Evolutionary conservation across 2,888 invertebrate species (phyloP), one percentile per base, ranked within the genome.

Genomic region (Euclidia mi): DNA sequence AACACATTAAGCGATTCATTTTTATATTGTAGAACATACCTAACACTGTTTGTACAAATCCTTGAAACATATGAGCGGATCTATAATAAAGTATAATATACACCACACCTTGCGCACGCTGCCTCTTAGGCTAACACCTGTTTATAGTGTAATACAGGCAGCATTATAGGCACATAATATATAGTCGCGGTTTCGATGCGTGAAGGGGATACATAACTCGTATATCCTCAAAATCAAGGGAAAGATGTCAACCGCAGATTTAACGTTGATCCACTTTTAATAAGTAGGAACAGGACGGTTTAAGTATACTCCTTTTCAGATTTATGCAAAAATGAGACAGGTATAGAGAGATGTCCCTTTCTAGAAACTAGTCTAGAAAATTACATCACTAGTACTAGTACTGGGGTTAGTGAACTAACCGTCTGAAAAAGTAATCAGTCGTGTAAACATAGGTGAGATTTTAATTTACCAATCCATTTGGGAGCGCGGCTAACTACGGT

Each of bases 131-230:
- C 58, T 63, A 58, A 40, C 48, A 67, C 59, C 53, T 66, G 59
- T 52, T 63, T 69, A 59, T 51, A 41, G 38, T 34, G 50, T 53
- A 48, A 70, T 53, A 70, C 45, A 56, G 52, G 52, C 45, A 31
- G 28, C 53, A 35, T 51, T 41, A 59, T 49, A 52, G 29, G 25
- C 44, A 37, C 32, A 32, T 11, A 10, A 29, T 52, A 46, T 48
- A 53, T 40, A 52, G 41, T 51, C 41, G 37, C 35, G 63, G 56
- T 59, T 56, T 53, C 46, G 50, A 53, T 71, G 50, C 47, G 64
- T 48, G 56, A 60, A 67, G 67, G 46, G 56, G 56, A 63, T 56
- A 66, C 51, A 53, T 55, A 56, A 49, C 58, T 52, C 56, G 56
- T 64, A 67, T 66, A 59, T 53, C 60, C 64, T 18, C 53, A 47